Evolutionary conservation across 2,888 invertebrate genomes (phyloP), one percentile per base, ranked within the genome.

Genomic region (Dimorphilus gyrociliatus): DNA sequence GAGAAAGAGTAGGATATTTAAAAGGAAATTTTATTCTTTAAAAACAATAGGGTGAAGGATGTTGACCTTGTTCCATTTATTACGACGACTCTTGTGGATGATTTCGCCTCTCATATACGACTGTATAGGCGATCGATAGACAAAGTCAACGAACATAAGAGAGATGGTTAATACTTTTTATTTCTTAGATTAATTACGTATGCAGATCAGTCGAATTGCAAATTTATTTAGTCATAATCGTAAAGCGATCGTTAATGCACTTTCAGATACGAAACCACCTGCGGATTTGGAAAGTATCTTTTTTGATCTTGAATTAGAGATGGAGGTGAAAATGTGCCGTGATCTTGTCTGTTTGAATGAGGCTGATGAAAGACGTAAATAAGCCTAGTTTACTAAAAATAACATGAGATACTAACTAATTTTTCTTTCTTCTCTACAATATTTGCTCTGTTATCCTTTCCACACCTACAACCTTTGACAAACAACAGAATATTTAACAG

Each of bases 31-130:
- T n/a, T n/a, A n/a, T n/a, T n/a, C n/a, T n/a, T n/a, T n/a, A n/a
- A n/a, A n/a, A n/a, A n/a, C 33, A 38, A 8, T 36, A 67, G 69
- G 40, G 60, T 81, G 26, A 82, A 82, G 68, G 75, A 78, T 53
- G 77, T 85, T 10, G 82, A 88, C 60, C 84, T 86, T 81, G 77
- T 82, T 46, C 77, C 81, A 21, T 78, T 81, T 48, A 69, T 86
- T 36, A 84, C 86, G 14, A 80, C 80, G 19, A 71, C 75, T 39
- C 69, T 86, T 36, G 82, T 88, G 2, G 86, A 88, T 61, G 85
- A 86, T 63, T 73, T 82, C 40, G 85, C 84, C 1, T 76, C 79
- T 16, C 88, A 88, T 65, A 71, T 88, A 41, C 72, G 82, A 40
- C 65, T 88, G 15, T 88, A 78, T 56, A 73, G 84, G 44, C 76